These are phyloP conservation scores for Pseudomyrmex pallidus DNA, from an alignment of 1,140 invertebrate genomes.

Conservation along the genomic window DNA sequence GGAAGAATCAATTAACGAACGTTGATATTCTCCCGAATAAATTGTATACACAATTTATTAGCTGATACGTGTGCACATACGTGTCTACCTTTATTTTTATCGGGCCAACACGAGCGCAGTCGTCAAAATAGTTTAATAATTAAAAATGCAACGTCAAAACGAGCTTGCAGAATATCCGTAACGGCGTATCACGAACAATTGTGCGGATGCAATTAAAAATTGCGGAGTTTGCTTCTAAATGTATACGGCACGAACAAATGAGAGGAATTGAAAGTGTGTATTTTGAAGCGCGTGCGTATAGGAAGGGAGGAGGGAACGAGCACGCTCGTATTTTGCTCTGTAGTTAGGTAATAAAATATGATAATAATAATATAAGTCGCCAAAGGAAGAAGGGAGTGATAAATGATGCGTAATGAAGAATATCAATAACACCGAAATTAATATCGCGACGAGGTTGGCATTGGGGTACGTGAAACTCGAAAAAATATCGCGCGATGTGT, in stretches of 20 bases:
- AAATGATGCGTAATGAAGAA: constrained; percentile 61
- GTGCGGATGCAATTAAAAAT: constrained; percentile 55
- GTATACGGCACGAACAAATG: constrained; percentile 38
- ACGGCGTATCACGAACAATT: constrained; percentile 59
- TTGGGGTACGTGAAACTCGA: constrained; percentile 34
- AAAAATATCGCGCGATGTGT: constrained; percentile 60
- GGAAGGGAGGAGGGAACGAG: background rate
- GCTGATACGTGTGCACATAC: background rate
- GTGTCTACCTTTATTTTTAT: constrained; percentile 53
- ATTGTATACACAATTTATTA: constrained; percentile 60
- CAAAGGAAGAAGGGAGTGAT: constrained; percentile 39
- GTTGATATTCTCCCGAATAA: constrained; percentile 54
- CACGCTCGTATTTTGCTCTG: background rate
- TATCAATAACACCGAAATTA: constrained; percentile 57
- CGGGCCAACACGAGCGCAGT: constrained; percentile 38
- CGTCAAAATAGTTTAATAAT: constrained; percentile 61
- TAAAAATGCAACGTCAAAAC: constrained; percentile 60
- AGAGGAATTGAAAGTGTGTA: constrained; percentile 35
- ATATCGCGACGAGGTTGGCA: constrained; percentile 60
- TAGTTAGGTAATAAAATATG: constrained; percentile 64
- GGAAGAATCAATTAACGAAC: constrained; percentile 60
- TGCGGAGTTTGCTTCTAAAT: constrained; percentile 44
- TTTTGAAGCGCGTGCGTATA: background rate
- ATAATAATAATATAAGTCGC: constrained; percentile 20
- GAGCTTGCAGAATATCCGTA: constrained; percentile 56